Conservation (phyloP, 2,888 invertebrate genomes). For the Cosmia pyralina region DNA sequence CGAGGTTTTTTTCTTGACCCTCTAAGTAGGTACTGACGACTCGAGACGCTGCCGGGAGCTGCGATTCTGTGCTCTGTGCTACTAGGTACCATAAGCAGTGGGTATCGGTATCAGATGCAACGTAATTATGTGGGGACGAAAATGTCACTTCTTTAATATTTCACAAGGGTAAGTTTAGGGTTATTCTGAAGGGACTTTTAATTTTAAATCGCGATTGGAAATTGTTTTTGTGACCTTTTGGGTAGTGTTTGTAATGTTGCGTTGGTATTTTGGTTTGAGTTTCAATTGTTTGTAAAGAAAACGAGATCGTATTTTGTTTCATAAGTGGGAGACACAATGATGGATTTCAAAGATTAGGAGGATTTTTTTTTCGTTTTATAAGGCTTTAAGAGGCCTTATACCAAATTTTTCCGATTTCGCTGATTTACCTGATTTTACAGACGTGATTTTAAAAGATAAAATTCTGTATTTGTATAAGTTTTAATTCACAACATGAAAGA, state of each 20-base stretch:
- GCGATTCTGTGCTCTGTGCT: background rate
- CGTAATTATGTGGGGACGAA: slow-evolving; percentile 79
- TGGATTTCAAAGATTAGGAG: background rate
- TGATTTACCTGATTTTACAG: too few relatives aligned
- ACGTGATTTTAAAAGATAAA: too few relatives aligned
- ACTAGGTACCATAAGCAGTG: slow-evolving; percentile 70
- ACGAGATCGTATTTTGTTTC: background rate
- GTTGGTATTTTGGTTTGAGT: background rate
- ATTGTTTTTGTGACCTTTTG: slow-evolving; percentile 60
- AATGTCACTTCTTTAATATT: slow-evolving; percentile 77
- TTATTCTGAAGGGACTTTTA: slow-evolving; percentile 57
- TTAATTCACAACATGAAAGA: too few relatives aligned
- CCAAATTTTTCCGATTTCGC: too few relatives aligned
- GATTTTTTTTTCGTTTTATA: too few relatives aligned
- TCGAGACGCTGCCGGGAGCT: background rate
- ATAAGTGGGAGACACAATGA: background rate
- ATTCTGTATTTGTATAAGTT: too few relatives aligned
- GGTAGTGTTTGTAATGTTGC: background rate
- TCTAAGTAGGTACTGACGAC: background rate
- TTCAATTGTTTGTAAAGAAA: slow-evolving; percentile 4
- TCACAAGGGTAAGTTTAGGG: slow-evolving; percentile 68
- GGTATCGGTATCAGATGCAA: slow-evolving; percentile 73
- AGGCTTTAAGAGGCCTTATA: too few relatives aligned
- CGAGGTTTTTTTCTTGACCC: too few relatives aligned
- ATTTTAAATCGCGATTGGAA: slow-evolving; percentile 58